Evolutionary conservation across 1,140 invertebrate genomes (phyloP), one percentile per base, ranked within the genome.

Genomic region (Nebria ingens): DNA sequence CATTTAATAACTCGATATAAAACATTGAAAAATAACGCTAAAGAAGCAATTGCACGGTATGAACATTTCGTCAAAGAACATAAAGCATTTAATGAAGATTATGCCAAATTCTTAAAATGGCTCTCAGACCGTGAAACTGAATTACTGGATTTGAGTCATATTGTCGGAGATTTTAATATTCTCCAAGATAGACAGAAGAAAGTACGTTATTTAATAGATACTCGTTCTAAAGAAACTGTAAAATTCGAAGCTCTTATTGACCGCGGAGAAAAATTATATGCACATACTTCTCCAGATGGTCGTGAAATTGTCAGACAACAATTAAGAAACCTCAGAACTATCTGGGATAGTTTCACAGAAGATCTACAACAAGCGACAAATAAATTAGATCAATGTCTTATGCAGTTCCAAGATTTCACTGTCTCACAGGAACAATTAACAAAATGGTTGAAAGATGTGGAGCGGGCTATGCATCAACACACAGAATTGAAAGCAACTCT

Each of bases 281-380:
- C 85, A 0, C 91, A 93, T 61, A 97, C 93, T 4, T 92, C 92
- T 50, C 90, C 93, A 1, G 92, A 96, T 64, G 93, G 93, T 9
- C 77, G 93, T 61, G 93, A 97, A 74, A 83, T 89, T 19, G 88
- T 97, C 49, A 74, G 93, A 45, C 90, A 94, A 68, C 90, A 95
- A 70, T 74, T 96, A 19, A 81, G 90, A 62, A 83, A 84, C 56
- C 72, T 97, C 38, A 78, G 92, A 59, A 85, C 84, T 12, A 69
- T 86, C 21, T 97, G 93, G 93, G 92, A 96, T 63, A 81, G 80
- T 49, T 86, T 94, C 59, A 85, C 84, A 1, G 93, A 96, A 59
- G 84, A 86, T 62, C 73, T 93, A 34, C 88, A 90, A 67, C 76
- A 74, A 45, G 81, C 85, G 2, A 83, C 82, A 19, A 84, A 88